Evolutionary conservation across 1,140 invertebrate species (phyloP).

Genomic region (Meloidogyne floridensis): DNA sequence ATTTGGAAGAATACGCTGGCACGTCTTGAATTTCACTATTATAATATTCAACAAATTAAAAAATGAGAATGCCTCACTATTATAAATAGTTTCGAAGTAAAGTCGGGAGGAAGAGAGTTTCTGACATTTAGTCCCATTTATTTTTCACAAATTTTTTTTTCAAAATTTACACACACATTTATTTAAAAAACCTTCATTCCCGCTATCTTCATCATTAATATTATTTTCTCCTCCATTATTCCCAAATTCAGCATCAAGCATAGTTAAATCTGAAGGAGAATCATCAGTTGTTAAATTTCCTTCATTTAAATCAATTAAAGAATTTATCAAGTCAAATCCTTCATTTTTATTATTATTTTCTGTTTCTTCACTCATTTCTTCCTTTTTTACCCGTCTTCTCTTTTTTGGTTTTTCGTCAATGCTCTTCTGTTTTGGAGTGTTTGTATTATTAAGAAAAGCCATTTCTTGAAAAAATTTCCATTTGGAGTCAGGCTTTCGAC

Average conservation of each 20-base stretch:
- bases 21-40: too few relatives aligned
- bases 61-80: too few relatives aligned
- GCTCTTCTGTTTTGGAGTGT: not conserved
- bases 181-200: not conserved
- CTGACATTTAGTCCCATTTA: too few relatives aligned
- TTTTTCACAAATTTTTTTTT: too few relatives aligned
- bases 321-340: not conserved
- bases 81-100: too few relatives aligned
- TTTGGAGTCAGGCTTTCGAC: not conserved
- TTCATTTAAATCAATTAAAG: not conserved
- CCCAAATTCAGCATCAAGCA: not conserved
- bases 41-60: too few relatives aligned
- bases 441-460: not conserved
- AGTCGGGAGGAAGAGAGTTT: too few relatives aligned
- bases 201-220: not conserved
- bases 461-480: not conserved
- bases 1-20: too few relatives aligned
- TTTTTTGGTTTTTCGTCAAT: not conserved
- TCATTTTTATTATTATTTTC: not conserved
- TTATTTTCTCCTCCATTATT: not conserved
- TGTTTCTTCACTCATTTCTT: not conserved
- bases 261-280: not conserved
- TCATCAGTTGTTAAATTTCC: not conserved
- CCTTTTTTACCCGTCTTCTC: too few relatives aligned
- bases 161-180: too few relatives aligned